Percentiles rank a stretch among this genome's conserved stretches.
Evolutionary conservation across 2,797 vertebrate genomes (phyloP).

Genomic region (Borostomias antarcticus): DNA sequence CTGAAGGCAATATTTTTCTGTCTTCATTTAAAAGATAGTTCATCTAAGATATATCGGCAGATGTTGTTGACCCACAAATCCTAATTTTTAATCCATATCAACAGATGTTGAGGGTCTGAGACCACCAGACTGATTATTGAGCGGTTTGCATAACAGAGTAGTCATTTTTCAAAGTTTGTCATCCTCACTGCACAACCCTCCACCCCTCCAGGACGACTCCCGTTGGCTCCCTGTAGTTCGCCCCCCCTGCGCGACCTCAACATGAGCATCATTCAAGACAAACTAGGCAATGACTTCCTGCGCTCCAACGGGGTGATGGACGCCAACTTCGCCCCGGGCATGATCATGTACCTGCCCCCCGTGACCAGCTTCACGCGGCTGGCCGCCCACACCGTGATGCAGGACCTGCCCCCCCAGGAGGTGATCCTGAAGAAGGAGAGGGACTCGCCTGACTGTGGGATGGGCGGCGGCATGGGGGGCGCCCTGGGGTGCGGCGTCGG

Average conservation of each 20-base stretch:
- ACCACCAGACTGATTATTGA: constrained; percentile 56
- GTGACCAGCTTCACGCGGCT: constrained; percentile 96
- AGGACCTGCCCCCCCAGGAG: constrained; percentile 80
- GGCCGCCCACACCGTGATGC: constrained; percentile 84
- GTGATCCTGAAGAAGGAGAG: constrained; percentile 97
- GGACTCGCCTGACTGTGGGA: constrained; percentile 79
- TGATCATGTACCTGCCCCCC: constrained; percentile 97
- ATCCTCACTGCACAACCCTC: not conserved
- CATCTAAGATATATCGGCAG: not conserved
- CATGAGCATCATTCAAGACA: constrained; percentile 87
- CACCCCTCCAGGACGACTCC: constrained; percentile 66
- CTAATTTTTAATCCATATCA: constrained; percentile 68
- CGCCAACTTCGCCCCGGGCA: constrained; percentile 84
- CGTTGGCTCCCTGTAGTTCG: constrained; percentile 68
- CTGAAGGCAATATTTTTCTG: not conserved
- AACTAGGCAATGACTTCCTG: constrained; percentile 90
- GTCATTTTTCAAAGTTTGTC: no score
- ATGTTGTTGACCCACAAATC: constrained; percentile 64
- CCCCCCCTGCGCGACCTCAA: constrained; percentile 51
- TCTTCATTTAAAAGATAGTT: no score
- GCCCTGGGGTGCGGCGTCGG: constrained; percentile 50
- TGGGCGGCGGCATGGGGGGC: constrained; percentile 40
- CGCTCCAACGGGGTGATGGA: constrained; percentile 90
- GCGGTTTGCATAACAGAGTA: constrained; percentile 40
- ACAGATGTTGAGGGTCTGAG: constrained; percentile 67